phyloP scores from a whole-genome alignment of 2,888 invertebrate genomes.

The Tridacna gigas region DNA sequence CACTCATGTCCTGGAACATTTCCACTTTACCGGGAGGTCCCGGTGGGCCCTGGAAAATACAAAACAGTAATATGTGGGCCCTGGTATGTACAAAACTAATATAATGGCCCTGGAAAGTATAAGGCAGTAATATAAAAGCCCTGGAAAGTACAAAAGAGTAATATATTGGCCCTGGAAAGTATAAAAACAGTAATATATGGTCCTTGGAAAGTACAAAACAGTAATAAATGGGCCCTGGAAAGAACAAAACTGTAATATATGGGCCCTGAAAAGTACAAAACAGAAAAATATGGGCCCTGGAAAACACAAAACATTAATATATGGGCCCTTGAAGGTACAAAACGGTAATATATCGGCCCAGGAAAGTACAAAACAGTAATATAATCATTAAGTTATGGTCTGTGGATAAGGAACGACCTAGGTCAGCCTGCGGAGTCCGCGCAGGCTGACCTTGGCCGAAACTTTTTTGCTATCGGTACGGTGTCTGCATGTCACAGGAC shows the following conservation, averaged over 20 bases:
- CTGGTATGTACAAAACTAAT: conserved; percentile 40
- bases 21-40: conserved; percentile 56
- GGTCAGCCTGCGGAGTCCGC: no score
- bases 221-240: conserved; percentile 50
- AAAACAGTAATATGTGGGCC: conserved; percentile 26
- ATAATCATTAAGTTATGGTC: no score
- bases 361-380: conserved; percentile 25
- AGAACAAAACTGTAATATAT: background rate
- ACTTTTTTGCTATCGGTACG: no score
- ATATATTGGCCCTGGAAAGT: conserved; percentile 51
- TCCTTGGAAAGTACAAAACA: conserved; percentile 51
- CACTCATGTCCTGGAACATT: conserved; percentile 51
- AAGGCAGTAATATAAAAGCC: conserved; percentile 26
- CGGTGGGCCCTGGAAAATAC: conserved; percentile 59
- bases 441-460: no score
- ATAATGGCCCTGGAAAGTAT: conserved; percentile 52
- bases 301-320: conserved; percentile 19
- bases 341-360: conserved; percentile 40
- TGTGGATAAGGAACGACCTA: no score
- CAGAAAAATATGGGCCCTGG: conserved; percentile 41
- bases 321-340: conserved; percentile 52
- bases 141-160: conserved; percentile 40
- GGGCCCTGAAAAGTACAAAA: conserved; percentile 54
- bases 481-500: no score
- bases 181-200: background rate